Percentiles rank a stretch among this genome's conserved stretches.
These are phyloP conservation scores for Oscheius sp. DNA, from an alignment of 1,140 invertebrate species.

Conservation along the genomic window DNA sequence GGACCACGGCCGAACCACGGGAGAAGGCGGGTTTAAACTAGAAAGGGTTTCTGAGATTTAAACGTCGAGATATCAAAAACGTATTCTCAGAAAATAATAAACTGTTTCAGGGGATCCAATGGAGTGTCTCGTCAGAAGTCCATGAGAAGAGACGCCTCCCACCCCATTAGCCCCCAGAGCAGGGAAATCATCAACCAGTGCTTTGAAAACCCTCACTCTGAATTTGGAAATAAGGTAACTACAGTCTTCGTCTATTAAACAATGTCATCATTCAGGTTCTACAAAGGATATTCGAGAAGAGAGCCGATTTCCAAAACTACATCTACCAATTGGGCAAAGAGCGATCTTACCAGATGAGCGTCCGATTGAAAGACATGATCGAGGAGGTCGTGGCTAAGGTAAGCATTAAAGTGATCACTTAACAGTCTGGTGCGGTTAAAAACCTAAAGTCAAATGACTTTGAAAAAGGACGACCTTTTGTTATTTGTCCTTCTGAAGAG, in stretches of 20 bases:
- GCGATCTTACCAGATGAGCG: conserved; percentile 46
- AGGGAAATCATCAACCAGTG: conserved; percentile 54
- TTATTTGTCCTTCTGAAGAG: not conserved
- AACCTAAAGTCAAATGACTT: not conserved
- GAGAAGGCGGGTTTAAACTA: not conserved
- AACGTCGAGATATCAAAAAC: no score
- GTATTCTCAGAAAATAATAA: no score
- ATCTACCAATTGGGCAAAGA: conserved; percentile 51
- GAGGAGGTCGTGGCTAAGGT: conserved; percentile 55
- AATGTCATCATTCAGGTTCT: conserved; percentile 38
- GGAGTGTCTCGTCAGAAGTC: conserved; percentile 28
- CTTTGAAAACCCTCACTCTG: conserved; percentile 56
- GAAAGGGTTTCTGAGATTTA: not conserved
- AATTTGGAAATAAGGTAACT: conserved; percentile 46
- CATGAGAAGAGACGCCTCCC: conserved; percentile 31
- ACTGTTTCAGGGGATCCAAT: not conserved
- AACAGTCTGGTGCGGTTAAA: not conserved
- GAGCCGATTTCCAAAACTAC: conserved; percentile 51
- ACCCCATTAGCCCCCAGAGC: conserved; percentile 46
- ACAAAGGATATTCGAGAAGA: conserved; percentile 51
- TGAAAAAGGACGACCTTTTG: no score
- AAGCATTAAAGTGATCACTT: conserved; percentile 9
- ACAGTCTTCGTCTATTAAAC: not conserved
- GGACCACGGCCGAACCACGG: not conserved
- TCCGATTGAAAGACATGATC: conserved; percentile 47